Conservation (phyloP, 2,113 vertebrate genomes). For the Dipodomys stephensi region DNA sequence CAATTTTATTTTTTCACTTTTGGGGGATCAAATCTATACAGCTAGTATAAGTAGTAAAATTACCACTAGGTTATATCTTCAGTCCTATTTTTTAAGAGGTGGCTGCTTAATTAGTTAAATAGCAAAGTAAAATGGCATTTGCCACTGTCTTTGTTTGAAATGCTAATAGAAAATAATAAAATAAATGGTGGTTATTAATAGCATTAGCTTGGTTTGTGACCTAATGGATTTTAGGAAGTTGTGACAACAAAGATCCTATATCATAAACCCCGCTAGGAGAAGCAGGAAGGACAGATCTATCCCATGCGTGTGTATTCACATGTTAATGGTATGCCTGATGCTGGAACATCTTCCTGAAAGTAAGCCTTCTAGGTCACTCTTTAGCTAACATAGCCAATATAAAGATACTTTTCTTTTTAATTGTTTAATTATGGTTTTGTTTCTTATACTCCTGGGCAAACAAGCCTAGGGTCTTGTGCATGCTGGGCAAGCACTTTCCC, state of each 20-base stretch:
- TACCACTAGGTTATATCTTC: not conserved
- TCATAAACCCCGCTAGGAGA: not conserved
- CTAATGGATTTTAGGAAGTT: constrained; percentile 46
- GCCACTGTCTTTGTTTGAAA: constrained; percentile 14
- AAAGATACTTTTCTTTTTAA: too few species aligned
- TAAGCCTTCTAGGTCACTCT: not conserved
- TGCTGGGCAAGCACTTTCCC: too few species aligned
- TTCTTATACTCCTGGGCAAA: too few species aligned
- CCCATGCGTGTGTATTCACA: constrained; percentile 34
- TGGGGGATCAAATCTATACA: not conserved
- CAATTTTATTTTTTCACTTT: not conserved
- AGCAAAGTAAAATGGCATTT: constrained; percentile 13
- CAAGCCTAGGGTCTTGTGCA: too few species aligned
- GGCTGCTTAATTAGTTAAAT: not conserved
- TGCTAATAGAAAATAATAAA: not conserved
- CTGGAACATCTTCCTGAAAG: constrained; percentile 43
- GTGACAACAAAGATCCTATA: not conserved
- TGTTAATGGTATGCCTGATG: not conserved
- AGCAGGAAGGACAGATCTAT: constrained; percentile 18
- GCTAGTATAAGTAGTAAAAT: not conserved
- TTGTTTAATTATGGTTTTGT: too few species aligned
- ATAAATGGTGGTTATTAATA: not conserved
- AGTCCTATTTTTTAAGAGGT: constrained; percentile 18
- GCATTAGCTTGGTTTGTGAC: not conserved
- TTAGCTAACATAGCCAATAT: not conserved